Conservation (phyloP, 2,797 vertebrate species). For the Siniperca undulata region DNA sequence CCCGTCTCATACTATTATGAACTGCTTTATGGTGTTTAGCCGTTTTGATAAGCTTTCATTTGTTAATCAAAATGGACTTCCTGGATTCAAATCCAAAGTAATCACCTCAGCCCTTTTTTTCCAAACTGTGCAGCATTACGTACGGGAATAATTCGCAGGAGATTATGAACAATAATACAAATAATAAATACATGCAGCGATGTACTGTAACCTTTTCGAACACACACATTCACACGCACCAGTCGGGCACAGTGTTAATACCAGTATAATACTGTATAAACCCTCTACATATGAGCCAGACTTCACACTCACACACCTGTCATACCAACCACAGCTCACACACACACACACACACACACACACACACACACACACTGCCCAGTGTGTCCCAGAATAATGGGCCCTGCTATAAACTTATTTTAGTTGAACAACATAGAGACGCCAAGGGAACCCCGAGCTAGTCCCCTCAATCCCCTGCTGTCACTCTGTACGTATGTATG, state of each 20-base stretch:
- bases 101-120: too few species aligned
- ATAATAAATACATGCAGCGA: background rate
- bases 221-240: constrained; percentile 5
- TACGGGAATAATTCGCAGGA: background rate
- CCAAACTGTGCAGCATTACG: too few species aligned
- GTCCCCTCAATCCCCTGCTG: constrained; percentile 53
- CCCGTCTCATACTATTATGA: too few species aligned
- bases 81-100: background rate
- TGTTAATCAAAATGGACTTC: background rate
- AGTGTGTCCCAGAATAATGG: constrained; percentile 86
- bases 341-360: constrained; percentile 18
- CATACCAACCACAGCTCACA: background rate
- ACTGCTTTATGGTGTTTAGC: background rate
- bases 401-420: constrained; percentile 71
- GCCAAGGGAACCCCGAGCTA: constrained; percentile 40
- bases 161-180: background rate
- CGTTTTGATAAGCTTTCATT: background rate
- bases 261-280: constrained; percentile 8
- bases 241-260: constrained; percentile 20
- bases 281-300: constrained; percentile 24
- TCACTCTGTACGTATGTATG: background rate
- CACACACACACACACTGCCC: constrained; percentile 37
- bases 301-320: constrained; percentile 22
- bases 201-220: background rate
- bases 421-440: constrained; percentile 70